phyloP scores from a whole-genome alignment of 2,888 invertebrate genomes.

The Oscheius sp. region DNA sequence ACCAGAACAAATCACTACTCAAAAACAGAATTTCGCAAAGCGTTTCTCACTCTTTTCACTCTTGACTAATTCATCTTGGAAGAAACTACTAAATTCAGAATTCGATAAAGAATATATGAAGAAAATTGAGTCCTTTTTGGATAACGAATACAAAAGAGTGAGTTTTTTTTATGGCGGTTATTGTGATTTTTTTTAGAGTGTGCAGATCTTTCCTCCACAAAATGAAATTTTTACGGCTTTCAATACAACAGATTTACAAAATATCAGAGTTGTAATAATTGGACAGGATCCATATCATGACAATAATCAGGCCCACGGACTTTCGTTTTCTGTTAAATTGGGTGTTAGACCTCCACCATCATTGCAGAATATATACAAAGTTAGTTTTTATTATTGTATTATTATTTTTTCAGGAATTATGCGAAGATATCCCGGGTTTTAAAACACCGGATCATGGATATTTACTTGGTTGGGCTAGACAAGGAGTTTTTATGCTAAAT shows the following conservation, averaged over 20 bases:
- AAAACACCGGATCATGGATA: slow-evolving; percentile 73
- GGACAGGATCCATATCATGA: slow-evolving; percentile 77
- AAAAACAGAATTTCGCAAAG: slow-evolving; percentile 1
- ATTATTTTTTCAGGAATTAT: slow-evolving; percentile 72
- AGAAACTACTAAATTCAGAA: slow-evolving; percentile 54
- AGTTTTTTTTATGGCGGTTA: not conserved
- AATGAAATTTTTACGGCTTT: slow-evolving; percentile 72
- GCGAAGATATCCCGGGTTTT: slow-evolving; percentile 74
- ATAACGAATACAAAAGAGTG: slow-evolving; percentile 55
- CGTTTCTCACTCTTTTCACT: slow-evolving; percentile 15
- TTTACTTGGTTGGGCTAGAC: slow-evolving; percentile 76
- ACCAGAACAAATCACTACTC: slow-evolving; percentile 4
- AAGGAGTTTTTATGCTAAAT: slow-evolving; percentile 73
- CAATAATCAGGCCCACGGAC: slow-evolving; percentile 74
- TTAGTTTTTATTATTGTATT: too few species aligned
- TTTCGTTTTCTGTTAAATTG: slow-evolving; percentile 76
- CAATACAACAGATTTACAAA: slow-evolving; percentile 70
- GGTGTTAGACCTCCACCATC: slow-evolving; percentile 75
- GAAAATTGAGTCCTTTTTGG: slow-evolving; percentile 65
- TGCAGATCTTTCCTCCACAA: slow-evolving; percentile 69
- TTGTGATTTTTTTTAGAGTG: not conserved
- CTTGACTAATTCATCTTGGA: slow-evolving; percentile 32
- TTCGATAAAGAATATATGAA: slow-evolving; percentile 68
- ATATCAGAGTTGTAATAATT: slow-evolving; percentile 70
- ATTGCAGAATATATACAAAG: slow-evolving; percentile 70